Evolutionary conservation across 2,113 vertebrate genomes (phyloP), one percentile per base, ranked within the genome.

Genomic region (Ammospiza caudacuta): DNA sequence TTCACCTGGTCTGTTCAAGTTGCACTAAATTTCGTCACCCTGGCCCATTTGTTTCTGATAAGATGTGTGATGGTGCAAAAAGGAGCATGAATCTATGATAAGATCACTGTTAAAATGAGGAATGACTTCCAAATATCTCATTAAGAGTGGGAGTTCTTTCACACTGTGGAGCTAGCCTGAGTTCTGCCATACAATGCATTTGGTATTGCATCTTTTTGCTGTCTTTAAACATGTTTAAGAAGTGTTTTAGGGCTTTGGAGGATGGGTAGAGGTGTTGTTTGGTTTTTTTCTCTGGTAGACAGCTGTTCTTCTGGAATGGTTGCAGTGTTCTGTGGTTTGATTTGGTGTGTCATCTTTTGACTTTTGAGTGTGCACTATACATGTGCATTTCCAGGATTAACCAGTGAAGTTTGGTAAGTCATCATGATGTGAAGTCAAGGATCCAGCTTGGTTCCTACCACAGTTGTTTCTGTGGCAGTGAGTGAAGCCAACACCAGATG

Each of bases 261-360:
- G 15, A 35, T 5, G 9, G 12, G 5, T 28, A 8, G 10, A 55
- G 14, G 2, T 61, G 9, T 7, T 33, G 2, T 24, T 33, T 7
- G 8, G 4, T 8, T 39, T 57, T 66, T 66, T 12, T 0, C 9
- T 13, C 7, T 27, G 22, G 14, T 17, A 37, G 28, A 44, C 5
- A 31, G 9, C 19, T 58, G 0, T 74, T 78, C n/a, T 84, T 37
- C 28, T 58, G 37, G 22, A 87, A 69, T 39, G 5, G 12, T 54
- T 78, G 17, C n/a, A 31, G 16, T 35, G 15, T 62, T 43, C 15
- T 62, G 5, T 62, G 12, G 52, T 55, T 57, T 43, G 15, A 25
- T 76, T 69, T 87, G 16, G 4, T 16, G 29, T 47, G 33, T 44
- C 1, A 5, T 62, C 16, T 39, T 39, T 39, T 39, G 35, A 22